A percentile compares a stretch with the other conserved stretches of the same genome.
These are phyloP conservation scores for Calameuta idolon DNA, from an alignment of 2,888 invertebrate species.

Conservation along the genomic window DNA sequence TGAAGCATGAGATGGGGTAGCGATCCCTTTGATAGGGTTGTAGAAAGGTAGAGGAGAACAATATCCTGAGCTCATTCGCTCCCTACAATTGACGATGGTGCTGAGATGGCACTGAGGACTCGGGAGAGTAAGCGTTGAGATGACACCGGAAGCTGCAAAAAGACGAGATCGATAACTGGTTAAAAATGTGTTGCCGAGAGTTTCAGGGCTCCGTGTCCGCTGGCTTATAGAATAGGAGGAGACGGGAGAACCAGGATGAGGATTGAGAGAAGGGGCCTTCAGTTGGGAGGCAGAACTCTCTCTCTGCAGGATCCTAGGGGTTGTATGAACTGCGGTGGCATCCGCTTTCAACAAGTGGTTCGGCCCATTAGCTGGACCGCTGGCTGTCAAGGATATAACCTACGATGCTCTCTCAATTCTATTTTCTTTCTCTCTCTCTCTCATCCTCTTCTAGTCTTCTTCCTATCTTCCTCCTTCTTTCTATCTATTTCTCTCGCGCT, in stretches of 20 bases:
- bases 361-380: conserved; percentile 35
- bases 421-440: background rate
- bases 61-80: background rate
- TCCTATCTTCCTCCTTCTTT: background rate
- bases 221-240: background rate
- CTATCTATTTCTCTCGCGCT: background rate
- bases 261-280: background rate
- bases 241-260: background rate
- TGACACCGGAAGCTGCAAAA: background rate
- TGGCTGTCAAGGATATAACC: conserved; percentile 24
- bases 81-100: background rate
- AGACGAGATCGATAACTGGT: background rate
- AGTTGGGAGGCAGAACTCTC: background rate
- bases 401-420: background rate
- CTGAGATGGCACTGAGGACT: background rate
- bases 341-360: conserved; percentile 49
- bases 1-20: too few relatives aligned
- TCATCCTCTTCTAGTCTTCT: background rate
- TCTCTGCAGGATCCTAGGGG: background rate
- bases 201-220: background rate
- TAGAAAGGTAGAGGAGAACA: background rate
- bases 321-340: conserved; percentile 10
- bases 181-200: background rate
- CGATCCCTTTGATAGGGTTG: background rate
- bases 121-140: background rate